Evolutionary conservation across 2,888 invertebrate species (phyloP).

Genomic region (Dasypogon diadema): DNA sequence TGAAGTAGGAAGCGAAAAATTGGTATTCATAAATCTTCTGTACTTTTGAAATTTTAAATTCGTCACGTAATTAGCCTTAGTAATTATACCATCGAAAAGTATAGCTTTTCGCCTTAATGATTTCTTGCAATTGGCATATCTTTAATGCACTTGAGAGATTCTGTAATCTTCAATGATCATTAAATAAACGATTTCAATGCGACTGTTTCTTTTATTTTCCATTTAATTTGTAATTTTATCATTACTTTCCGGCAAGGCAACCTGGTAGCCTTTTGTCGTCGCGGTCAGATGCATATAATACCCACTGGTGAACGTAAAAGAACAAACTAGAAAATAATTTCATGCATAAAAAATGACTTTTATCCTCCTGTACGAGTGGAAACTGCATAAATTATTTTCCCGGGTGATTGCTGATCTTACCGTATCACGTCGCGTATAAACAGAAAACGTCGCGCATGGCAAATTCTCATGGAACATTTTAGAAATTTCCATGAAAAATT

Average conservation of each 20-base stretch:
- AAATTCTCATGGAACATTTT: slow-evolving; percentile 8
- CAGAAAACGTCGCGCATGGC: slow-evolving; percentile 32
- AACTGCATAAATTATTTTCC: not conserved
- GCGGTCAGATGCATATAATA: slow-evolving; percentile 26
- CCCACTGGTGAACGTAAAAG: slow-evolving; percentile 22
- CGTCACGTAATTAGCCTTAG: too few species aligned
- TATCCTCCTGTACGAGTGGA: not conserved
- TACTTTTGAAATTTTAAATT: too few species aligned
- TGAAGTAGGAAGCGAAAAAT: too few species aligned
- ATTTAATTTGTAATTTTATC: not conserved
- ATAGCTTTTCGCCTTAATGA: too few species aligned
- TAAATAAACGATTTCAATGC: too few species aligned
- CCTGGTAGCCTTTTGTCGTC: not conserved
- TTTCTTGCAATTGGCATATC: too few species aligned
- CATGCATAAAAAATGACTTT: slow-evolving; percentile 29
- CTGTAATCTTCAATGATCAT: too few species aligned
- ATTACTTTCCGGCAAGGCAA: not conserved
- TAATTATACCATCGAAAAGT: too few species aligned
- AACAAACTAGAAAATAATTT: slow-evolving; percentile 20
- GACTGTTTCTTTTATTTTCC: too few species aligned
- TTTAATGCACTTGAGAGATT: too few species aligned
- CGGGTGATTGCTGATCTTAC: not conserved
- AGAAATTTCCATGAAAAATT: slow-evolving; percentile 35
- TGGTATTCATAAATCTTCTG: too few species aligned
- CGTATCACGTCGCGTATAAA: not conserved